A percentile compares a stretch with the other conserved stretches of the same genome.
Evolutionary conservation across 2,113 vertebrate genomes (phyloP).

Genomic region (Tetraodon nigroviridis): DNA sequence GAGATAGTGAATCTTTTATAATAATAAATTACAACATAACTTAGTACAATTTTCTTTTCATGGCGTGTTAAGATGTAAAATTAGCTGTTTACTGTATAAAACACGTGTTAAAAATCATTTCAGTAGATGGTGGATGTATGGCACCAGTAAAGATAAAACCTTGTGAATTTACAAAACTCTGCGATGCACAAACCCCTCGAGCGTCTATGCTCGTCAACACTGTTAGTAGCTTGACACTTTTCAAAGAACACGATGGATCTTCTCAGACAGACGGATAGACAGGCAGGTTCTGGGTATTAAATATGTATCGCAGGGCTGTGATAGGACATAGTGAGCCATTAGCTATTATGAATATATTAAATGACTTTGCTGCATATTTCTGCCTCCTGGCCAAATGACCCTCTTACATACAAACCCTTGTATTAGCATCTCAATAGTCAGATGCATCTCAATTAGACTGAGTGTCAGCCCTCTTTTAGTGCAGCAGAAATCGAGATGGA

Average conservation of each 20-base stretch:
- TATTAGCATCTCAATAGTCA: constrained; percentile 64
- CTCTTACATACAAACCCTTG: constrained; percentile 42
- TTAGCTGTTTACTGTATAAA: no score
- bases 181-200: constrained; percentile 11
- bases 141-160: neutral
- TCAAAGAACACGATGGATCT: constrained; percentile 33
- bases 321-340: constrained; percentile 64
- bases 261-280: constrained; percentile 35
- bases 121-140: no score
- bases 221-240: constrained; percentile 47
- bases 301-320: constrained; percentile 61
- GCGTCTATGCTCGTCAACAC: constrained; percentile 25
- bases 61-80: no score
- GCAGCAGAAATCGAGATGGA: constrained; percentile 40
- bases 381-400: constrained; percentile 28
- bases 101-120: no score
- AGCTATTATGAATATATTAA: constrained; percentile 65
- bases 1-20: no score
- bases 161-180: neutral
- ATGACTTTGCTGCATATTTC: constrained; percentile 50
- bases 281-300: constrained; percentile 57
- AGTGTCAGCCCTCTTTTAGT: constrained; percentile 57
- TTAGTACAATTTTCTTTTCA: no score
- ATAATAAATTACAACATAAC: no score
- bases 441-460: constrained; percentile 67